Evolutionary conservation across 2,888 invertebrate species (phyloP), one percentile per base, ranked within the genome.

Genomic region (Drosophila barbarae): DNA sequence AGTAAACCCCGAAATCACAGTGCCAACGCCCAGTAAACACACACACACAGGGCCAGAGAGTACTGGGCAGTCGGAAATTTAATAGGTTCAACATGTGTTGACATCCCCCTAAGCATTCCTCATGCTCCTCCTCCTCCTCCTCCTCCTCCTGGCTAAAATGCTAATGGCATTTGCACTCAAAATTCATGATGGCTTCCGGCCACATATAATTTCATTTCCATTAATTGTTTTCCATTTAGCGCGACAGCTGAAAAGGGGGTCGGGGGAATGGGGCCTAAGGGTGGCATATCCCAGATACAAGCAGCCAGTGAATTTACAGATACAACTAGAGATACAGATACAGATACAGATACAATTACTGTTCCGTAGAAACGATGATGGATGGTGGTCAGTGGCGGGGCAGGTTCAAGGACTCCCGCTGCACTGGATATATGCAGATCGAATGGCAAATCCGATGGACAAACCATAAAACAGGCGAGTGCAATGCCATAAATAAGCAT

Each of bases 151-250:
- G 10, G 42, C 30, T 53, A n/a, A 47, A 64, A 72, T 69, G 73
- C 79, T 82, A 78, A 84, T 82, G 73, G 83, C 67, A 79, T 76
- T 79, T 73, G 68, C 80, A 79, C 83, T 78, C 85, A 76, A 84
- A 84, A 84, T 73, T 78, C 66, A 65, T 65, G 68, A 65, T 76
- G 80, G 54, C 78, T 74, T 73, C 69, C 74, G 84, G 84, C 85
- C 49, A 70, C 50, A 61, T 71, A 67, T 85, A 79, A 79, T 85
- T 79, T 73, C 66, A 78, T 78, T 85, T 82, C 63, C 80, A 71
- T 79, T 78, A 84, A 85, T 83, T 80, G 77, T 77, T 85, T 79
- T 76, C 74, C 74, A 76, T 68, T 60, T 50, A 35, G 38, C 18
- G 41, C 38, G 23, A 49, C 63, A 8, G 15, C 35, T 32, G 18